phyloP scores from a whole-genome alignment of 64 coral and sea anemone genomes.

The Montipora sp. region DNA sequence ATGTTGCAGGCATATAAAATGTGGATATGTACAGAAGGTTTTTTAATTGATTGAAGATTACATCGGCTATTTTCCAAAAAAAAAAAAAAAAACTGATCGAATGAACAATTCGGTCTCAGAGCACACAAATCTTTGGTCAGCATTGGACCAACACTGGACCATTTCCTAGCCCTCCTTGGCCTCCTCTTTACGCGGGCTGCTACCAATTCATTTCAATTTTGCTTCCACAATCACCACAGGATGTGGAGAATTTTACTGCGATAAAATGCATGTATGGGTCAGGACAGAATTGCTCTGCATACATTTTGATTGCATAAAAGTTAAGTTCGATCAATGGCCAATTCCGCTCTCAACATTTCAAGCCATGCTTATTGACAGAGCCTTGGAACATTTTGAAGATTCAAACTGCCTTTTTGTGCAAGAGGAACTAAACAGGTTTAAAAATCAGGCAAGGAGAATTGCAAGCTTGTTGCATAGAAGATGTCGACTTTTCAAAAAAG shows the following conservation, averaged over 20 bases:
- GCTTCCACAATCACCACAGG: background rate
- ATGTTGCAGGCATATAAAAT: slow-evolving; percentile 23
- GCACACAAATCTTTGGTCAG: background rate
- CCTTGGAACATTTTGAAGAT: slow-evolving; percentile 27
- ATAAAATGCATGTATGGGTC: slow-evolving; percentile 30
- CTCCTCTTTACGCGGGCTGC: background rate
- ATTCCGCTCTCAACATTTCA: slow-evolving; percentile 11
- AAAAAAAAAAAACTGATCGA: background rate
- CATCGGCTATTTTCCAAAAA: background rate
- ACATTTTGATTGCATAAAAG: slow-evolving; percentile 27
- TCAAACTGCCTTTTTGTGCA: slow-evolving; percentile 18
- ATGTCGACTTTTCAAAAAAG: no score
- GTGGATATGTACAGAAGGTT: background rate
- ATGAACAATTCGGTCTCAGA: background rate
- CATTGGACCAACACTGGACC: background rate
- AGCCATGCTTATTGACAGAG: background rate
- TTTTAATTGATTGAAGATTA: background rate
- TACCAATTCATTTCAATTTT: background rate
- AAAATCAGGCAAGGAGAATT: slow-evolving; percentile 3
- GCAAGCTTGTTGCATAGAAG: background rate
- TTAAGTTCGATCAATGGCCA: slow-evolving; percentile 30
- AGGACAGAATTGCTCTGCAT: slow-evolving; percentile 14
- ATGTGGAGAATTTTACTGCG: background rate
- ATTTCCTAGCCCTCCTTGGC: background rate
- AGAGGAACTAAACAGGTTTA: background rate